A percentile compares a stretch with the other conserved stretches of the same genome.
Conservation (phyloP, 1,140 invertebrate genomes). For the Cyphomyrmex costatus region DNA sequence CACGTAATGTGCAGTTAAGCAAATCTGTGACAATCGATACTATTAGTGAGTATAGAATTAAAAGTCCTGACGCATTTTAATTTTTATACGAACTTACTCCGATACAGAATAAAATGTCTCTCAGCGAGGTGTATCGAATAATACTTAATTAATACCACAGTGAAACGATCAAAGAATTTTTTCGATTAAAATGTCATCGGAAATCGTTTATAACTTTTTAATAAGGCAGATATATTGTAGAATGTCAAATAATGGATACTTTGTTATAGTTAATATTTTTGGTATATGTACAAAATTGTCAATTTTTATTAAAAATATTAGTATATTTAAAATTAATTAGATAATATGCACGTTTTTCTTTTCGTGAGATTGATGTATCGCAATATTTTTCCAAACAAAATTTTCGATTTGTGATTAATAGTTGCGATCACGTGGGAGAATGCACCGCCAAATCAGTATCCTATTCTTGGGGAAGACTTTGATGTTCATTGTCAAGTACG, state of each 20-base stretch:
- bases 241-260: neutral
- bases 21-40: slow-evolving; percentile 91
- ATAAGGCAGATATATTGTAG: neutral
- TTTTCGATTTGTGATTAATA: slow-evolving; percentile 82
- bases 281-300: neutral
- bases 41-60: slow-evolving; percentile 88
- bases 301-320: neutral
- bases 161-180: neutral
- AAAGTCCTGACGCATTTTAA: neutral
- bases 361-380: neutral
- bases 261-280: neutral
- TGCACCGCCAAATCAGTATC: slow-evolving; percentile 94
- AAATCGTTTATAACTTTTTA: neutral
- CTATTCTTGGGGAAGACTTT: slow-evolving; percentile 92
- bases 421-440: slow-evolving; percentile 94
- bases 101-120: neutral
- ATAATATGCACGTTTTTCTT: neutral
- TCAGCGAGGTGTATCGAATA: neutral
- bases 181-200: neutral
- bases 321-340: neutral
- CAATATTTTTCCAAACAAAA: neutral
- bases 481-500: slow-evolving; percentile 94
- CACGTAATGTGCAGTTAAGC: slow-evolving; percentile 89
- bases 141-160: slow-evolving; percentile 16
- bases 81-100: neutral